These are phyloP conservation scores for Alcis repandata DNA, from an alignment of 2,888 invertebrate species.

Conservation along the genomic window DNA sequence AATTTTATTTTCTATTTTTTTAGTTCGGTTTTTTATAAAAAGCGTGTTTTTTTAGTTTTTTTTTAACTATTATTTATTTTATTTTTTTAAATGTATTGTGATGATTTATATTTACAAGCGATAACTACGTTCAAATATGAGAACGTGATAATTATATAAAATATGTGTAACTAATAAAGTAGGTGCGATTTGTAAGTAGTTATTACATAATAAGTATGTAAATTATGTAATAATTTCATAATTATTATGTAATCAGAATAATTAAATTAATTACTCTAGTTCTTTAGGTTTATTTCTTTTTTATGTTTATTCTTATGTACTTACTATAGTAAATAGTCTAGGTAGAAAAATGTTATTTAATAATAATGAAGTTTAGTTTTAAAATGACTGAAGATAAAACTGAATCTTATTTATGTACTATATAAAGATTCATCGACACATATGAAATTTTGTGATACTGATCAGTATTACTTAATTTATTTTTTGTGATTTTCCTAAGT, in stretches of 20 bases:
- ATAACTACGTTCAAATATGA: background rate
- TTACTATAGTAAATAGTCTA: background rate
- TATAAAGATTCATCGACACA: background rate
- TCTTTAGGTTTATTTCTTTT: background rate
- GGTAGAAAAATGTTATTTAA: background rate
- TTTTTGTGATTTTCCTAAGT: too few species aligned
- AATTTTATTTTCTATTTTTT: too few species aligned
- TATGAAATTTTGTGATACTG: slow-evolving; percentile 5
- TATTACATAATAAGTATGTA: background rate
- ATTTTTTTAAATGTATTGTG: background rate
- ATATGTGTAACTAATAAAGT: background rate
- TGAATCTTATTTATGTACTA: too few species aligned
- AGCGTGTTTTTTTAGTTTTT: too few species aligned
- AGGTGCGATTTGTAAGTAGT: background rate
- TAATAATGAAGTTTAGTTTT: too few species aligned
- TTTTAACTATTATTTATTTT: too few species aligned
- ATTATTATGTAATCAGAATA: slow-evolving; percentile 8
- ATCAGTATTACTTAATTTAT: background rate
- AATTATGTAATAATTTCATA: background rate
- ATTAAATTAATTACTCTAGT: slow-evolving; percentile 37
- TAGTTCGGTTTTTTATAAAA: too few species aligned
- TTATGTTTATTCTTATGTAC: slow-evolving; percentile 11
- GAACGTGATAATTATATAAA: background rate
- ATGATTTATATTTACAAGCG: background rate
- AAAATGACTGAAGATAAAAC: background rate